Evolutionary conservation across 2,888 invertebrate species (phyloP).

Genomic region (Junonia oenone): DNA sequence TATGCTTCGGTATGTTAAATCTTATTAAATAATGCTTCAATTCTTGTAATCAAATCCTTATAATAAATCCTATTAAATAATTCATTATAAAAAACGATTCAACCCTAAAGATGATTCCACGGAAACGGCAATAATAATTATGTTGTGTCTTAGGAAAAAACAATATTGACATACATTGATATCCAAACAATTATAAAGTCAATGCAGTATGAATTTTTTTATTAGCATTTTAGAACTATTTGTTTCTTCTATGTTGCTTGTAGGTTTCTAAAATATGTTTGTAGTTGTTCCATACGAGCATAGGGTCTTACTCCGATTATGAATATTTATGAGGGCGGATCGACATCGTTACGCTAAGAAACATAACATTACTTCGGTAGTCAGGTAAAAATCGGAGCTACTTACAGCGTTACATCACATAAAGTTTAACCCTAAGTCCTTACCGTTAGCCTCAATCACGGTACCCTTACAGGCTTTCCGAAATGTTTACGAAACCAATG

Average conservation of each 20-base stretch:
- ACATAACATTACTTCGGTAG: no score
- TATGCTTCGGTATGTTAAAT: background rate
- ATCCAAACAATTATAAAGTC: no score
- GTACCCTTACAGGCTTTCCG: conserved; percentile 18
- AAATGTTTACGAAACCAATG: conserved; percentile 20
- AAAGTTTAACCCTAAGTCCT: conserved; percentile 3
- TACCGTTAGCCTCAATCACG: conserved; percentile 24
- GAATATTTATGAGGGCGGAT: no score
- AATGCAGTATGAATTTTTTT: no score
- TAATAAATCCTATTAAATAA: background rate
- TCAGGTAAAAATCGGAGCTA: background rate
- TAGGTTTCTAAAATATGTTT: no score
- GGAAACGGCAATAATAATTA: background rate
- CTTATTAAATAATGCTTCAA: background rate
- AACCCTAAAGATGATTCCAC: background rate
- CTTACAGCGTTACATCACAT: background rate
- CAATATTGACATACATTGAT: no score
- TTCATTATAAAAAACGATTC: background rate
- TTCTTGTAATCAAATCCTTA: no score
- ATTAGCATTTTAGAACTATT: no score
- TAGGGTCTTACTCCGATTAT: no score
- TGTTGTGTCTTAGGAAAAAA: background rate
- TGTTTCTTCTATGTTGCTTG: no score
- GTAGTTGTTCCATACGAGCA: no score
- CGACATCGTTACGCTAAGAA: no score